Percentiles rank a stretch among this genome's conserved stretches.
phyloP scores from a whole-genome alignment of 1,140 invertebrate genomes.

The Lasaia peninsularis region DNA sequence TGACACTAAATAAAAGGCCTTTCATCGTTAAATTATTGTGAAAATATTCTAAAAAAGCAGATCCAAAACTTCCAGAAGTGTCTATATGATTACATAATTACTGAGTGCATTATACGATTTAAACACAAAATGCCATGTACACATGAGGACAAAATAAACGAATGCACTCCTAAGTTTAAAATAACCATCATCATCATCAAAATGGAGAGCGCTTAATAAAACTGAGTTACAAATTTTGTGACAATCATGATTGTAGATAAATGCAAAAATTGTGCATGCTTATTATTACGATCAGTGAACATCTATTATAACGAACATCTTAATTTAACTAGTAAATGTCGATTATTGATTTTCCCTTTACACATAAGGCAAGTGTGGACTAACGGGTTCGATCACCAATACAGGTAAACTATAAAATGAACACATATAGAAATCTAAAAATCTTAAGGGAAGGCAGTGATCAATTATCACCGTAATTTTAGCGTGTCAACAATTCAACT shows the following conservation, averaged over 20 bases:
- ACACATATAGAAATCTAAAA: slow-evolving; percentile 46
- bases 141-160: slow-evolving; percentile 16
- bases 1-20: background rate
- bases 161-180: background rate
- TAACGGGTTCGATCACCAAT: slow-evolving; percentile 25
- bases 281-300: slow-evolving; percentile 14
- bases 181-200: slow-evolving; percentile 1
- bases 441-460: slow-evolving; percentile 61
- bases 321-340: slow-evolving; percentile 12
- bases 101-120: background rate
- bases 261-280: slow-evolving; percentile 36
- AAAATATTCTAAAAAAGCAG: background rate
- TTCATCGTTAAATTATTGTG: background rate
- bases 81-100: background rate
- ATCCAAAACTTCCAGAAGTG: background rate
- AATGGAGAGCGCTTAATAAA: slow-evolving; percentile 23
- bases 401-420: slow-evolving; percentile 41
- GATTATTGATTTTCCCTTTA: slow-evolving; percentile 11
- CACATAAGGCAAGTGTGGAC: slow-evolving; percentile 47
- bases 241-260: slow-evolving; percentile 25
- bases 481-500: slow-evolving; percentile 47
- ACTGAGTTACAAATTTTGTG: slow-evolving; percentile 23
- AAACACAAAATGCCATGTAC: slow-evolving; percentile 11
- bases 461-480: slow-evolving; percentile 42
- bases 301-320: slow-evolving; percentile 14